Evolutionary conservation across 2,113 vertebrate species (phyloP).

Genomic region (Calypte anna): DNA sequence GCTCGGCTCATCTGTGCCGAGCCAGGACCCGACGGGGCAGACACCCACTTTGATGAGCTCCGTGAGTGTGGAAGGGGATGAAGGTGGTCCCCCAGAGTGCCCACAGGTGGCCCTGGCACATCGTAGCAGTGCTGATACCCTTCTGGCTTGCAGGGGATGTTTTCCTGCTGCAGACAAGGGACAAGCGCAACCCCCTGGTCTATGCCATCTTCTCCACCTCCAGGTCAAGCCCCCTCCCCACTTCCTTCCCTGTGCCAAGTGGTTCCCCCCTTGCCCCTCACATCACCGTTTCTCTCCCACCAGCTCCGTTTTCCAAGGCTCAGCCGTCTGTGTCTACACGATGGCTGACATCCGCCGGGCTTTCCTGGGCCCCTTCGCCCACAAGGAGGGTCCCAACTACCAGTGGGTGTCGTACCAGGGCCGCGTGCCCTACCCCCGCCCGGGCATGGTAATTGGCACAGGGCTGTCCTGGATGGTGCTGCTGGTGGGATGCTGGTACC

Average conservation of each 20-base stretch:
- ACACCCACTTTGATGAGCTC: conserved; percentile 94
- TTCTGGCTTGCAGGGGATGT: conserved; percentile 83
- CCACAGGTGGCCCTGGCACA: neutral
- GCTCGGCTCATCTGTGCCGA: conserved; percentile 91
- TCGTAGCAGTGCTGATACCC: neutral
- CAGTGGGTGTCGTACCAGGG: conserved; percentile 98
- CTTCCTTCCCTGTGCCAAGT: accelerated
- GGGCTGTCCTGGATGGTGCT: accelerated
- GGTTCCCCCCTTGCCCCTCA: neutral
- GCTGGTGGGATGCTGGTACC: neutral
- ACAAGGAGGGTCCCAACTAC: conserved; percentile 97
- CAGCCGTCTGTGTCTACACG: conserved; percentile 92
- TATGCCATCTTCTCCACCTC: conserved; percentile 93
- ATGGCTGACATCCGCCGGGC: conserved; percentile 96
- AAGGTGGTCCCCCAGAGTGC: neutral
- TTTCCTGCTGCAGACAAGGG: conserved; percentile 90
- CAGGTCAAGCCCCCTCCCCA: conserved; percentile 78
- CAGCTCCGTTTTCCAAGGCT: conserved; percentile 94
- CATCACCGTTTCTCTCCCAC: neutral
- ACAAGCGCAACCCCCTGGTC: conserved; percentile 91
- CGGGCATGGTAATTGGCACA: conserved; percentile 88
- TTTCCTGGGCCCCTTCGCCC: conserved; percentile 96
- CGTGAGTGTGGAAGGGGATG: conserved; percentile 78
- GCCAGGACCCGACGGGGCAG: conserved; percentile 85
- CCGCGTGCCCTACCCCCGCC: conserved; percentile 95